Evolutionary conservation across 1,140 invertebrate species (phyloP).

Genomic region (Ceratina australensis): DNA sequence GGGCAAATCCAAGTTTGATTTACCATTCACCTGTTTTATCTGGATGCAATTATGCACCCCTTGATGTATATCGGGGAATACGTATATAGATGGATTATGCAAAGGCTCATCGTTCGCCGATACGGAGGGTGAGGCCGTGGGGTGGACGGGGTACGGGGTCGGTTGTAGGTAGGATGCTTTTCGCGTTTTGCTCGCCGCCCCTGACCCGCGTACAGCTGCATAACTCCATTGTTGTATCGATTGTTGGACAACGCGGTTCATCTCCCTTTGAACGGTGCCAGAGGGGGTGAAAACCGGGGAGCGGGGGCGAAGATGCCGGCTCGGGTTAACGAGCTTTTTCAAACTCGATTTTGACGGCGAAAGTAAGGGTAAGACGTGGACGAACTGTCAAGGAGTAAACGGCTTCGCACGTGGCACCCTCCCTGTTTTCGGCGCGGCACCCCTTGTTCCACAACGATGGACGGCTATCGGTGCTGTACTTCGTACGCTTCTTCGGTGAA

Average conservation of each 20-base stretch:
- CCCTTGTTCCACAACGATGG: neutral
- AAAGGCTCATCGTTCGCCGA: slow-evolving; percentile 50
- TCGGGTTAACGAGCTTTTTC: slow-evolving; percentile 65
- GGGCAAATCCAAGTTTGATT: slow-evolving; percentile 68
- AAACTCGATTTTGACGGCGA: slow-evolving; percentile 60
- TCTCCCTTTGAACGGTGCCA: slow-evolving; percentile 40
- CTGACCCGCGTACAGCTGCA: slow-evolving; percentile 57
- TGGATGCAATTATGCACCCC: slow-evolving; percentile 70
- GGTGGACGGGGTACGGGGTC: too few species aligned
- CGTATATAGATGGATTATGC: slow-evolving; percentile 63
- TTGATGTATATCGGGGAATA: slow-evolving; percentile 56
- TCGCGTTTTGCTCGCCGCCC: slow-evolving; percentile 55
- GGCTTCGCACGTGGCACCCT: slow-evolving; percentile 14
- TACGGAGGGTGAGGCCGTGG: neutral
- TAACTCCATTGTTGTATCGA: slow-evolving; percentile 67
- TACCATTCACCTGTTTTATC: slow-evolving; percentile 69
- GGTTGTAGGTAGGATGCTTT: slow-evolving; percentile 51
- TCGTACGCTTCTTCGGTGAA: too few species aligned
- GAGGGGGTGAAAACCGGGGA: too few species aligned
- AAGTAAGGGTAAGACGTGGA: slow-evolving; percentile 34
- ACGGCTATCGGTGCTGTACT: too few species aligned
- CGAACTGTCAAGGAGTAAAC: slow-evolving; percentile 38
- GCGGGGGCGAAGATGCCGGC: slow-evolving; percentile 32
- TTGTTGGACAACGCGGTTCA: slow-evolving; percentile 51
- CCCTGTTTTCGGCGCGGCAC: too few species aligned